Evolutionary conservation across 2,888 invertebrate species (phyloP).

Genomic region (Seira musarum): DNA sequence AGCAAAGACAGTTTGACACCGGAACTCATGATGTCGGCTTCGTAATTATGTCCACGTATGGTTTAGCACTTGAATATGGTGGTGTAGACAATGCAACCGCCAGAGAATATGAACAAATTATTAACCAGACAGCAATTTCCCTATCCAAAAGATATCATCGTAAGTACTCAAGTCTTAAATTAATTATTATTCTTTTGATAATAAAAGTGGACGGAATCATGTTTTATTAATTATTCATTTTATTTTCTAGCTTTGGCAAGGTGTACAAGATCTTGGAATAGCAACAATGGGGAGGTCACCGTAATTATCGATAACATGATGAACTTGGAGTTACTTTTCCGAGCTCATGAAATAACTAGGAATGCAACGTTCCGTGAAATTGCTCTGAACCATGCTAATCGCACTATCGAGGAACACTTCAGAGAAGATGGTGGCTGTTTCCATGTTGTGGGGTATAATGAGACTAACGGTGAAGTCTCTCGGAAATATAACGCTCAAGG

Average conservation of each 20-base stretch:
- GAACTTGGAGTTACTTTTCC: constrained; percentile 66
- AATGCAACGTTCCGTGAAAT: constrained; percentile 55
- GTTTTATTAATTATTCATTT: too few relatives aligned
- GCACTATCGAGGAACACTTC: constrained; percentile 65
- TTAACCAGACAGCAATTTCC: constrained; percentile 64
- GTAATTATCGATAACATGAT: constrained; percentile 69
- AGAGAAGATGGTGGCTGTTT: constrained; percentile 56
- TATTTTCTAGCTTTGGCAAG: constrained; percentile 46
- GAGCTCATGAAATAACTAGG: constrained; percentile 56
- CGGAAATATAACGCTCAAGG: constrained; percentile 67
- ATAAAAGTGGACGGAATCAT: too few relatives aligned
- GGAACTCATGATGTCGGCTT: constrained; percentile 68
- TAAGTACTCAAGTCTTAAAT: constrained; percentile 41
- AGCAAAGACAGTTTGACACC: constrained; percentile 61
- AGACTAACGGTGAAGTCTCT: constrained; percentile 50
- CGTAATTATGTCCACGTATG: constrained; percentile 68
- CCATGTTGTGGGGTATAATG: constrained; percentile 65
- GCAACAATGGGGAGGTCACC: constrained; percentile 58
- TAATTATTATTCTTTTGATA: neutral
- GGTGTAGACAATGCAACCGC: constrained; percentile 12
- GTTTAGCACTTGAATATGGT: constrained; percentile 61
- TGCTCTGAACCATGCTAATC: constrained; percentile 61
- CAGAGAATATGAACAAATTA: constrained; percentile 45
- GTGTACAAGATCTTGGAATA: constrained; percentile 65
- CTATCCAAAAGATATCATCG: constrained; percentile 62